A percentile compares a stretch with the other conserved stretches of the same genome.
Evolutionary conservation across 2,113 vertebrate species (phyloP).

Genomic region (Rattus rattus): DNA sequence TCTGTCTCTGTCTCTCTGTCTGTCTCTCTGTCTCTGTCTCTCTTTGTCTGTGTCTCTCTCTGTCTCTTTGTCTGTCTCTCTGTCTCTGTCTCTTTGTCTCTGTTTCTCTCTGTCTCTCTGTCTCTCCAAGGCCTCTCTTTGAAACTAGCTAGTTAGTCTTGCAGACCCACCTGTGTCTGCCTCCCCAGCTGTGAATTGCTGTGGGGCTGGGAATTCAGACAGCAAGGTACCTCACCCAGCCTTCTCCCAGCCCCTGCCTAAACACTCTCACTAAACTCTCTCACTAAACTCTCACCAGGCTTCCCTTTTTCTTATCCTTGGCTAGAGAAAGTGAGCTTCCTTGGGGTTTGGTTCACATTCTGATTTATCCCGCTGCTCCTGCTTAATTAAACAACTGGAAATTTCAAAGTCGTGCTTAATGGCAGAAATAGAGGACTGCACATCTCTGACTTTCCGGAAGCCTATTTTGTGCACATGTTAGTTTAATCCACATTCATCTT

Average conservation of each 20-base stretch:
- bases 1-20: neutral
- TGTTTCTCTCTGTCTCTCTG: neutral
- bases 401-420: neutral
- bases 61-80: neutral
- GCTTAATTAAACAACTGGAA: neutral
- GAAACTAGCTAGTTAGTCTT: neutral
- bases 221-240: neutral
- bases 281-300: neutral
- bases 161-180: neutral
- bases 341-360: neutral
- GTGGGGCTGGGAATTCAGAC: neutral
- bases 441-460: neutral
- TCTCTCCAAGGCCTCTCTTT: neutral
- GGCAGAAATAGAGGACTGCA: neutral
- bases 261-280: neutral
- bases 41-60: neutral
- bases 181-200: no score
- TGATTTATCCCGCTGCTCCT: neutral
- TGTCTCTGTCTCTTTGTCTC: neutral
- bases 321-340: neutral
- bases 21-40: neutral
- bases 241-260: neutral
- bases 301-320: neutral
- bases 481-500: neutral
- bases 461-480: constrained; percentile 12